These are phyloP conservation scores for Pseudomugil tenellus DNA, from an alignment of 2,797 vertebrate species.

Conservation along the genomic window DNA sequence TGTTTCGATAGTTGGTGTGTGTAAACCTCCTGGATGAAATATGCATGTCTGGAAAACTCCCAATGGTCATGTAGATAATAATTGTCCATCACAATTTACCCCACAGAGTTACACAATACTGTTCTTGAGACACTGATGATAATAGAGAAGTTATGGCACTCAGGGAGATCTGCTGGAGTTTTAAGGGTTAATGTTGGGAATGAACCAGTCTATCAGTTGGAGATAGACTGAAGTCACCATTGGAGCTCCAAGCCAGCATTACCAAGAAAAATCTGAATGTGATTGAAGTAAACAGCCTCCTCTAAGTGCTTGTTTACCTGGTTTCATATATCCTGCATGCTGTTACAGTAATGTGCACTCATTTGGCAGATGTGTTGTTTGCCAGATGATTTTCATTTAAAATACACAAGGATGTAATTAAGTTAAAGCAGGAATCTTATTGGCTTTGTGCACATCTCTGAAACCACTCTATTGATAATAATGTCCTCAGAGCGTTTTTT, in stretches of 20 bases:
- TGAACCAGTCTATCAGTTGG: too few species aligned
- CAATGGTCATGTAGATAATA: too few species aligned
- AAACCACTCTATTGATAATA: conserved; percentile 63
- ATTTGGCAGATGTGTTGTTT: conserved; percentile 47
- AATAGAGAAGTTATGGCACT: too few species aligned
- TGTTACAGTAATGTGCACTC: conserved; percentile 61
- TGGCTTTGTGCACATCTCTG: conserved; percentile 61
- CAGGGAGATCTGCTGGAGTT: too few species aligned
- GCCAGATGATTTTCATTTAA: conserved; percentile 71
- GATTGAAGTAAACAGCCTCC: conserved; percentile 67
- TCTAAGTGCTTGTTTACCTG: conserved; percentile 70
- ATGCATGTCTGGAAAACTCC: too few species aligned
- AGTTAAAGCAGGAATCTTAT: conserved; percentile 74
- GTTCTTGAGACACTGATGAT: too few species aligned
- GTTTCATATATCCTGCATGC: conserved; percentile 51
- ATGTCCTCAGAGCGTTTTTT: conserved; percentile 68
- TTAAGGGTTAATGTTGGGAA: conserved; percentile 82
- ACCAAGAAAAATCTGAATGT: conserved; percentile 56
- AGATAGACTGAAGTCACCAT: conserved; percentile 81
- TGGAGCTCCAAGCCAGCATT: conserved; percentile 47
- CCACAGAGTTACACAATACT: too few species aligned
- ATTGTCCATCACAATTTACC: too few species aligned
- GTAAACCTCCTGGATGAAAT: too few species aligned
- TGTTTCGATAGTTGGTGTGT: too few species aligned
- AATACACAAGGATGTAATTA: conserved; percentile 69